Conservation (phyloP, 1,140 invertebrate genomes). For the Sycophaga agraensis region DNA sequence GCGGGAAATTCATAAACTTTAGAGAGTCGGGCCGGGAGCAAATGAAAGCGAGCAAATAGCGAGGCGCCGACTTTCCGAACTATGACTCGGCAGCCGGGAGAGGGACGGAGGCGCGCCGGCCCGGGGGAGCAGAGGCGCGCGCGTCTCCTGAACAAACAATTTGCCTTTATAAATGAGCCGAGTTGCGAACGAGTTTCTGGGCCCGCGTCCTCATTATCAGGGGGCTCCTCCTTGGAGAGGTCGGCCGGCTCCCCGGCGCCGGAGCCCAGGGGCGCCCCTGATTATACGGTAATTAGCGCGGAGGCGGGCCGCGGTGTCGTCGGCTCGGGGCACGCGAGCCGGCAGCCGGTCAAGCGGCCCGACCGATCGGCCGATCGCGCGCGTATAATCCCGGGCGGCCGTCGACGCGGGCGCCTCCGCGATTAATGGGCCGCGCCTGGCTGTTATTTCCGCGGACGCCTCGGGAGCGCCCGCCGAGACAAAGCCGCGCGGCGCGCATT, state of each 20-base stretch:
- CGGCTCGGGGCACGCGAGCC: no score
- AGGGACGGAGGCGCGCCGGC: no score
- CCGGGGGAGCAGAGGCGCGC: slow-evolving; percentile 12
- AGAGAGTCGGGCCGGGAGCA: slow-evolving; percentile 22
- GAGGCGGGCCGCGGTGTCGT: not conserved
- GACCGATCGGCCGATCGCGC: no score
- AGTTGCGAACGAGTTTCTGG: slow-evolving; percentile 39
- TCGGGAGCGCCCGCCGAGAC: no score
- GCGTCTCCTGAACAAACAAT: slow-evolving; percentile 43
- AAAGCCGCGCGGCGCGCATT: no score
- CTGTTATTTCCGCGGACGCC: no score
- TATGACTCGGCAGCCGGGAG: slow-evolving; percentile 46
- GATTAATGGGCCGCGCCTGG: no score
- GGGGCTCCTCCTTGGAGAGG: slow-evolving; percentile 34
- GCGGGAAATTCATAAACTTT: slow-evolving; percentile 49
- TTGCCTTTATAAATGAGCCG: slow-evolving; percentile 50
- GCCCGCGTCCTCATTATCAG: slow-evolving; percentile 41
- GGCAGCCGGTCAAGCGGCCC: no score
- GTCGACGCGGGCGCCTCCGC: no score
- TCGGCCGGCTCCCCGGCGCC: not conserved
- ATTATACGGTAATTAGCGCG: no score
- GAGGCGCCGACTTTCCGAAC: slow-evolving; percentile 34
- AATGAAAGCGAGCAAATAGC: slow-evolving; percentile 41
- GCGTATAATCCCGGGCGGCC: no score
- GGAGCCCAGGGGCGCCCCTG: no score